These are phyloP conservation scores for Hyles lineata DNA, from an alignment of 2,888 invertebrate species.

Conservation along the genomic window DNA sequence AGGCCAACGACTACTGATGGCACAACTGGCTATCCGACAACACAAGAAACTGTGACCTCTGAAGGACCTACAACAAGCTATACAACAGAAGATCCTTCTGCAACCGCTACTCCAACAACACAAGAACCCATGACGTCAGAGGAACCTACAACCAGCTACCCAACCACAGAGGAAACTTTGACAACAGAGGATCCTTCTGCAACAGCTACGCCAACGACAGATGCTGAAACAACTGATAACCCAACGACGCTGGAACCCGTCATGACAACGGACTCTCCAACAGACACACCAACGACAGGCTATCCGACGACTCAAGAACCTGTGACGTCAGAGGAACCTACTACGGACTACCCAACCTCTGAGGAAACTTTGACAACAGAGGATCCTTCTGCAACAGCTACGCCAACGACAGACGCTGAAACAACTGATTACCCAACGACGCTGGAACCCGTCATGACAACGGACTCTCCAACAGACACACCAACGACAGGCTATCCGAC, in stretches of 20 bases:
- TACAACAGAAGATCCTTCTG: background rate
- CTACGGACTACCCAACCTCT: background rate
- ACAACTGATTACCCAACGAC: background rate
- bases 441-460: background rate
- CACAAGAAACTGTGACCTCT: background rate
- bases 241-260: background rate
- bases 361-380: background rate
- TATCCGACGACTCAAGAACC: no score
- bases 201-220: background rate
- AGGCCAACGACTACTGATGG: constrained; percentile 10
- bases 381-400: background rate
- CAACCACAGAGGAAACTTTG: background rate
- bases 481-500: constrained; percentile 5
- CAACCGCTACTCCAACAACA: constrained; percentile 4
- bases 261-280: background rate
- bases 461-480: background rate
- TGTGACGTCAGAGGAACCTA: background rate
- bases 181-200: background rate
- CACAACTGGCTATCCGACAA: constrained; percentile 3
- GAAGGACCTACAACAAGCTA: background rate
- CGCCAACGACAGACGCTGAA: no score
- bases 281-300: background rate
- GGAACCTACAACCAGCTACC: constrained; percentile 18
- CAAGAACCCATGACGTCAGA: constrained; percentile 30
- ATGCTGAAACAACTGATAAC: constrained; percentile 10